Evolutionary conservation across 2,797 vertebrate genomes (phyloP).

Genomic region (Lacerta agilis): DNA sequence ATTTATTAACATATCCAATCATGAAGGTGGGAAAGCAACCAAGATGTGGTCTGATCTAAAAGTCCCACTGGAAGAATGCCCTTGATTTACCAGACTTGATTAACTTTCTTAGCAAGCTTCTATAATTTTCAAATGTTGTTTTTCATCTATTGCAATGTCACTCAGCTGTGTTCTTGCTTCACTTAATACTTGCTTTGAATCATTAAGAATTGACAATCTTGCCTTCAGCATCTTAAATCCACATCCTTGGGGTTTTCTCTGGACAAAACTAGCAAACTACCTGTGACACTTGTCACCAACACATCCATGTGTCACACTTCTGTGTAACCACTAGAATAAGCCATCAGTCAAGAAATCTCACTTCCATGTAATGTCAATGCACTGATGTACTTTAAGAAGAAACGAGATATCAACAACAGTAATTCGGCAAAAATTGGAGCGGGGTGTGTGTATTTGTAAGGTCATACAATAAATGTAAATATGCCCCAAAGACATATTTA

Average conservation of each 20-base stretch:
- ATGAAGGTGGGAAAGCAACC: not conserved
- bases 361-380: not conserved
- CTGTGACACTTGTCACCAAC: constrained; percentile 10
- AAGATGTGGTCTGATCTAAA: not conserved
- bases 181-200: not conserved
- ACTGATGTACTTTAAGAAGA: not conserved
- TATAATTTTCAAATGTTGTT: not conserved
- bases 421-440: not conserved
- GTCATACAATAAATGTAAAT: not conserved
- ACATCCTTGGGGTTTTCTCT: not conserved
- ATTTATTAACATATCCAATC: not conserved
- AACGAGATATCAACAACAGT: not conserved
- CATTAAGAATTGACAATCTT: not conserved
- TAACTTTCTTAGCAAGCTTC: not conserved
- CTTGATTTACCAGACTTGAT: not conserved
- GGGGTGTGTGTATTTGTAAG: not conserved
- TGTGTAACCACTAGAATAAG: not conserved
- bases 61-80: not conserved
- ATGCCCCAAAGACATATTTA: not conserved
- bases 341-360: constrained; percentile 9
- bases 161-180: not conserved
- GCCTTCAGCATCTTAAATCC: not conserved
- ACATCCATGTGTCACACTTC: not conserved
- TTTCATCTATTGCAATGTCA: not conserved
- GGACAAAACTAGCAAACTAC: not conserved